Conservation (phyloP, 2,797 vertebrate species). For the Gastrophryne carolinensis region DNA sequence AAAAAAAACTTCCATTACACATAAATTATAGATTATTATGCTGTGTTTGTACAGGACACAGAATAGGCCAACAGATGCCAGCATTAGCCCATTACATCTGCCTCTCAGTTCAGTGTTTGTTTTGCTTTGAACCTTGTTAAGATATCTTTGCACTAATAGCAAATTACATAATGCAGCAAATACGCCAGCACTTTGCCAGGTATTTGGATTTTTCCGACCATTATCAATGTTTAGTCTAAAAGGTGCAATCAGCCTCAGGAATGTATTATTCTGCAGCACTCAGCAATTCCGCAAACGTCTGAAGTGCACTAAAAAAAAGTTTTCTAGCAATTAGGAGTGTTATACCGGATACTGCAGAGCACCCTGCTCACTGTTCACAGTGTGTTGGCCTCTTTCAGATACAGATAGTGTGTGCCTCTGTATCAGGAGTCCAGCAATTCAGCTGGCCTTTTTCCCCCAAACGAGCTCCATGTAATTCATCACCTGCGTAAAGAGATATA, state of each 20-base stretch:
- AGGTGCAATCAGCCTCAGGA: not conserved
- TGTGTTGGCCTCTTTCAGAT: too few relatives aligned
- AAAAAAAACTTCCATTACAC: not conserved
- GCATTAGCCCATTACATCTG: not conserved
- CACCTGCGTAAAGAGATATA: too few relatives aligned
- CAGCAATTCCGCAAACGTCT: slow-evolving; percentile 16
- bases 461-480: too few relatives aligned
- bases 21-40: too few relatives aligned
- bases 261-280: not conserved
- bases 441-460: too few relatives aligned
- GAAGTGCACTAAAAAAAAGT: not conserved
- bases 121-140: not conserved
- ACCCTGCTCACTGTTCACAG: too few relatives aligned
- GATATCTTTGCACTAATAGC: slow-evolving; percentile 1
- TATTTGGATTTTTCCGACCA: not conserved
- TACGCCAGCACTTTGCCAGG: not conserved
- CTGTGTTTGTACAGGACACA: too few relatives aligned
- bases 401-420: too few relatives aligned
- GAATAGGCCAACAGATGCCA: not conserved
- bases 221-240: slow-evolving; percentile 36
- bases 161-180: not conserved
- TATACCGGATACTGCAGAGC: too few relatives aligned
- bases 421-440: too few relatives aligned
- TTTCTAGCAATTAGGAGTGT: too few relatives aligned
- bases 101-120: not conserved